Conservation (phyloP, 2,888 invertebrate species). For the Tetheella fluctuosa region DNA sequence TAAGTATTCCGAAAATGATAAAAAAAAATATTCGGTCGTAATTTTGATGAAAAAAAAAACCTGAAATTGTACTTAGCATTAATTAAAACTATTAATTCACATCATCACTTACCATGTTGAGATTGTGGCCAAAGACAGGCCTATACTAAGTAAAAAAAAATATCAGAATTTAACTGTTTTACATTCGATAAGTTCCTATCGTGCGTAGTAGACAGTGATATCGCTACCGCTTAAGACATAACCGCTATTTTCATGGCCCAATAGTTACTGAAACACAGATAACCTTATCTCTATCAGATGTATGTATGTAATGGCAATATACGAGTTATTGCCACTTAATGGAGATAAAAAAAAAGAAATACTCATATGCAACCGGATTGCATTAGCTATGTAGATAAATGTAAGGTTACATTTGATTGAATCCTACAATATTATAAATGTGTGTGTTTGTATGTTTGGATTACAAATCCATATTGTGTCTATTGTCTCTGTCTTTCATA, state of each 20-base stretch:
- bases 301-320: conserved; percentile 34
- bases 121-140: too few relatives aligned
- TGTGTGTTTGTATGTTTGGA: too few relatives aligned
- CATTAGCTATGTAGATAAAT: not conserved
- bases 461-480: too few relatives aligned
- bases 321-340: conserved; percentile 36
- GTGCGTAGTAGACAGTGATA: not conserved
- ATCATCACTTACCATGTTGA: too few relatives aligned
- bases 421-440: not conserved
- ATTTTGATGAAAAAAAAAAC: too few relatives aligned
- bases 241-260: not conserved
- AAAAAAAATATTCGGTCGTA: too few relatives aligned
- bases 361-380: conserved; percentile 6
- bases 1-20: too few relatives aligned
- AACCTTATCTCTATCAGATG: conserved; percentile 43
- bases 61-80: too few relatives aligned
- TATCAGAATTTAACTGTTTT: not conserved
- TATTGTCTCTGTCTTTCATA: too few relatives aligned
- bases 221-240: not conserved
- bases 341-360: conserved; percentile 8
- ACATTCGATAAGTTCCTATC: not conserved
- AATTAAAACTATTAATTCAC: too few relatives aligned
- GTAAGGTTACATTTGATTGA: not conserved
- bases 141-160: too few relatives aligned
- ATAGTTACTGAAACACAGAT: conserved; percentile 27